A percentile compares a stretch with the other conserved stretches of the same genome.
Evolutionary conservation across 1,140 invertebrate genomes (phyloP).

Genomic region (Panagrolaimus sp.): DNA sequence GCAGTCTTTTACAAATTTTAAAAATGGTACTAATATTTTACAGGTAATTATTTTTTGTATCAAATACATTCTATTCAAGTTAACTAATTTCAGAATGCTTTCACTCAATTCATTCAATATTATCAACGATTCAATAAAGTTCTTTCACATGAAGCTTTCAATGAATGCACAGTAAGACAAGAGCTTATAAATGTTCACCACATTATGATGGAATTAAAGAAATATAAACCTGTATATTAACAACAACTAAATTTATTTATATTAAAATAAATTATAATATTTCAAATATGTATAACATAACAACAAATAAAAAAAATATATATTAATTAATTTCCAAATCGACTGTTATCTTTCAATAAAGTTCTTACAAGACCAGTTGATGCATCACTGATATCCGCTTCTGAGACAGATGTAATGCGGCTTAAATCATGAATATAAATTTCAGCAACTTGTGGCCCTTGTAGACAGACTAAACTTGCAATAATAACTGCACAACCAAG

Average conservation of each 20-base stretch:
- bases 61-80: too few relatives aligned
- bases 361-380: too few relatives aligned
- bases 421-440: neutral
- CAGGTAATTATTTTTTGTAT: constrained; percentile 57
- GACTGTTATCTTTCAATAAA: too few relatives aligned
- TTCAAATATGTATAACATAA: neutral
- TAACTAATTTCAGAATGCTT: constrained; percentile 74
- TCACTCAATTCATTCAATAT: constrained; percentile 92
- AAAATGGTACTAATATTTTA: constrained; percentile 84
- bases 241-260: neutral
- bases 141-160: constrained; percentile 69
- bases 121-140: constrained; percentile 95
- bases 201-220: constrained; percentile 98
- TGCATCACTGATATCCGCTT: neutral
- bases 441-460: neutral
- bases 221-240: constrained; percentile 73
- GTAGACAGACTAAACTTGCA: neutral
- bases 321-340: neutral
- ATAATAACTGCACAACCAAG: neutral
- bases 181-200: constrained; percentile 96
- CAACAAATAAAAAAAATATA: neutral
- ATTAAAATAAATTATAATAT: neutral
- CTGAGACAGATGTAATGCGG: neutral
- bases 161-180: constrained; percentile 66
- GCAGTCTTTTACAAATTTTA: constrained; percentile 87